Evolutionary conservation across 2,113 vertebrate species (phyloP).

Genomic region (Aix galericulata): DNA sequence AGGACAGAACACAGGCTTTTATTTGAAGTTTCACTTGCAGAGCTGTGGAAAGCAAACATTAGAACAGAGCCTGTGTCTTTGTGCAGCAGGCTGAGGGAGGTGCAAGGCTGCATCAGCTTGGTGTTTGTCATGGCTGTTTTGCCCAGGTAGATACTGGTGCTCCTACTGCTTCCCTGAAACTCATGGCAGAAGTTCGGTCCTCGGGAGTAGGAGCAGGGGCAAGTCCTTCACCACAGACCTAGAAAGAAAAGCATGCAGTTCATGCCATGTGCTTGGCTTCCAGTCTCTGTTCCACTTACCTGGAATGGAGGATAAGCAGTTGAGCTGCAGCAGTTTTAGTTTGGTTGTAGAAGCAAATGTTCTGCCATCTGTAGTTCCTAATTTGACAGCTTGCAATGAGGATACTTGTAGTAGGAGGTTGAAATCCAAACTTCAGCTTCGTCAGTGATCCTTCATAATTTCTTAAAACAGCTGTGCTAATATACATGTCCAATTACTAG

Average conservation of each 20-base stretch:
- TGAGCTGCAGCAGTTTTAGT: neutral
- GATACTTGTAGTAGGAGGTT: neutral
- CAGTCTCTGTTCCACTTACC: neutral
- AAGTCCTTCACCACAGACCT: neutral
- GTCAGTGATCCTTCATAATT: neutral
- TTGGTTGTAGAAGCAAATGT: neutral
- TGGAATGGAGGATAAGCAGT: neutral
- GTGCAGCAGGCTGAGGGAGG: neutral
- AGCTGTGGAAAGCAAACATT: neutral
- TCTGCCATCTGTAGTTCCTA: neutral
- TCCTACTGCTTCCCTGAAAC: neutral
- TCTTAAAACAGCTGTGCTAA: neutral
- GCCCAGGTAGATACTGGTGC: neutral
- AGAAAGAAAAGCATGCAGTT: neutral
- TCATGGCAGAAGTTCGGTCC: neutral
- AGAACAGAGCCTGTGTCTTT: neutral
- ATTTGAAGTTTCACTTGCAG: rapidly evolving
- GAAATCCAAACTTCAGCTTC: neutral
- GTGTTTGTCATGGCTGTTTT: rapidly evolving
- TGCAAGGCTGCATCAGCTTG: neutral
- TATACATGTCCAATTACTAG: neutral
- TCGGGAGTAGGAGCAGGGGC: rapidly evolving
- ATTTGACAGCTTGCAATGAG: neutral
- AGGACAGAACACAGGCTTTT: neutral
- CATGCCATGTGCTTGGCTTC: neutral